These are phyloP conservation scores for Drosophila aff. DNA, from an alignment of 1,140 invertebrate species.

Conservation along the genomic window DNA sequence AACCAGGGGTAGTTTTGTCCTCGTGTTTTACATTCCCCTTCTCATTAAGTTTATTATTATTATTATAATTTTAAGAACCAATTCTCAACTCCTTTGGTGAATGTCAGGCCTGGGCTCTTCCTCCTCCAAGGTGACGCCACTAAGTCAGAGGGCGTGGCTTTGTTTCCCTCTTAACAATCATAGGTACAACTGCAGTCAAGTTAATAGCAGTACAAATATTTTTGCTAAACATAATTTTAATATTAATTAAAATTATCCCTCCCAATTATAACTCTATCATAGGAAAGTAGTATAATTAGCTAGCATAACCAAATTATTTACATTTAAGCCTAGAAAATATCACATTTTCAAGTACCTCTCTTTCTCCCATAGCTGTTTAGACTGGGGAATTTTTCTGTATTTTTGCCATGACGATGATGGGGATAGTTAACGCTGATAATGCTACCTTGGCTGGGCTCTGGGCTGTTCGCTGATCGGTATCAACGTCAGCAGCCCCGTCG, in stretches of 20 bases:
- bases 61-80: slow-evolving; percentile 2
- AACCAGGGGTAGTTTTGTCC: background rate
- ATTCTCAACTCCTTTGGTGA: slow-evolving; percentile 1
- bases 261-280: background rate
- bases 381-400: slow-evolving; percentile 1
- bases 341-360: background rate
- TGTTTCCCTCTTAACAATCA: slow-evolving; percentile 23
- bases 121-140: slow-evolving; percentile 46
- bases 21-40: background rate
- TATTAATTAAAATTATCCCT: background rate
- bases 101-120: slow-evolving; percentile 15
- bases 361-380: background rate
- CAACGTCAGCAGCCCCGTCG: slow-evolving; percentile 59
- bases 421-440: slow-evolving; percentile 49
- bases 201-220: background rate
- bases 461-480: slow-evolving; percentile 62
- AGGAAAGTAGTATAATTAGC: no score
- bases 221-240: no score
- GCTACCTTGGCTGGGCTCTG: slow-evolving; percentile 23
- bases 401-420: slow-evolving; percentile 37
- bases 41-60: background rate
- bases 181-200: background rate
- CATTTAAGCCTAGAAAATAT: background rate
- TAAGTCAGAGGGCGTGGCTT: slow-evolving; percentile 62
- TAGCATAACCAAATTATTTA: no score